Evolutionary conservation across 2,797 vertebrate species (phyloP).

Genomic region (Enteromius viviparus): DNA sequence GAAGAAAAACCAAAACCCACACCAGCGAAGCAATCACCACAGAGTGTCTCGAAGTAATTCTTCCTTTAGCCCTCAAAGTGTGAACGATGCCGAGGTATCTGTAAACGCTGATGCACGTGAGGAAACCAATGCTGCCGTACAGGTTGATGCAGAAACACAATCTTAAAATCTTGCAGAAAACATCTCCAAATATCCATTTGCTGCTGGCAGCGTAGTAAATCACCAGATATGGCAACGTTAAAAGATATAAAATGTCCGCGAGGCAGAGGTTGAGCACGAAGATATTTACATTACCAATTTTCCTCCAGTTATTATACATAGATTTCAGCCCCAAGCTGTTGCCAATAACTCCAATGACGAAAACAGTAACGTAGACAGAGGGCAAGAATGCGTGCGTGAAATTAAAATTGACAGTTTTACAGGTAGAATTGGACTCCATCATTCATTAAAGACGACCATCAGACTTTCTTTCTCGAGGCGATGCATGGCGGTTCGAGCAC

Average conservation of each 20-base stretch:
- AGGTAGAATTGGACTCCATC: slow-evolving; percentile 31
- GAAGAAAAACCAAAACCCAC: slow-evolving; percentile 75
- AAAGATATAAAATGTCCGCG: slow-evolving; percentile 80
- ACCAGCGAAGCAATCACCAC: slow-evolving; percentile 63
- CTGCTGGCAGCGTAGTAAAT: slow-evolving; percentile 70
- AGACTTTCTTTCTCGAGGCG: not conserved
- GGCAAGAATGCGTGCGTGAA: slow-evolving; percentile 74
- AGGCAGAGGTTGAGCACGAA: slow-evolving; percentile 81
- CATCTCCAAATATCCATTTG: slow-evolving; percentile 76
- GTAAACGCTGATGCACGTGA: slow-evolving; percentile 84
- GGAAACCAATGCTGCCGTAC: slow-evolving; percentile 85
- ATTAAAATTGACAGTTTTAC: slow-evolving; percentile 45
- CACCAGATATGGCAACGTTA: slow-evolving; percentile 81
- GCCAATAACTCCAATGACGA: slow-evolving; percentile 73
- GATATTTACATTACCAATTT: slow-evolving; percentile 66
- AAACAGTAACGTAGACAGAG: slow-evolving; percentile 72
- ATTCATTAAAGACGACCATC: not conserved
- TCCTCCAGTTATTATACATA: slow-evolving; percentile 67
- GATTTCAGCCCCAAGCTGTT: slow-evolving; percentile 79
- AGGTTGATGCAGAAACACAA: slow-evolving; percentile 83
- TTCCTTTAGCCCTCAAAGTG: slow-evolving; percentile 73
- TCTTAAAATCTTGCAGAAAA: slow-evolving; percentile 79
- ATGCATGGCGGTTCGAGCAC: not conserved
- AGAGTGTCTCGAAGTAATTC: slow-evolving; percentile 61
- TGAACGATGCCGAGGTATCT: slow-evolving; percentile 84